Base-by-base conservation (phyloP, 1,140 invertebrate species). In the Archegozetes longisetosus region DNA sequence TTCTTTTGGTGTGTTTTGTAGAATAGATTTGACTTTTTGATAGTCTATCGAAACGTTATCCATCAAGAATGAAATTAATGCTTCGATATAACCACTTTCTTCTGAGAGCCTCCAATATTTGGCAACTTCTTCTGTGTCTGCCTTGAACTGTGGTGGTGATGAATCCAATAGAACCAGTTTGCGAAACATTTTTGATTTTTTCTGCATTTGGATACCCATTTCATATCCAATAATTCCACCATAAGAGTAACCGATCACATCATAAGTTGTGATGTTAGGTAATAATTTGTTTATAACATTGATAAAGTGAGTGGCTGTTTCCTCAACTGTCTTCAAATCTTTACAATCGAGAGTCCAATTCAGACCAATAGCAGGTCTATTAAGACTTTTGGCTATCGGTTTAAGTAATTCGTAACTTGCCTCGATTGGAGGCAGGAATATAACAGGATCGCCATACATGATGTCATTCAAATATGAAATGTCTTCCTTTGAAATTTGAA, bases 141-240 rank as follows among this genome's bases (percentile, higher is more conserved):
- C 46, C 53, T 51, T 60, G 4, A 62, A 51, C 17, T 59, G 57
- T 53, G 55, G 79, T 12, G 87, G 89, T 1, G 91, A 92, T 22
- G 92, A 92, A n/a, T n/a, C n/a, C n/a, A n/a, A n/a, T n/a, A n/a
- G n/a, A n/a, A n/a, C n/a, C n/a, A n/a, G n/a, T n/a, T n/a, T n/a
- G n/a, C n/a, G n/a, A n/a, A n/a, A n/a, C 2, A 79, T 79, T n/a
- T n/a, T n/a, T 28, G 25, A 29, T 14, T 51, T 70, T 69, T 60
- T 58, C 70, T 96, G 87, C 24, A 96, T 70, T 67, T 86, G 82
- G 12, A 84, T 66, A 2, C 84, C 84, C 81, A 98, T 94, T 75
- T 97, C 94, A 69, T 93, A 87, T 4, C 86, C 90, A 13, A 97
- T 82, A 58, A 83, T 81, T 9, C 85, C 84, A 52, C 94, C 94